phyloP scores from a whole-genome alignment of 2,113 vertebrate genomes.

The Sylvilagus bachmani region DNA sequence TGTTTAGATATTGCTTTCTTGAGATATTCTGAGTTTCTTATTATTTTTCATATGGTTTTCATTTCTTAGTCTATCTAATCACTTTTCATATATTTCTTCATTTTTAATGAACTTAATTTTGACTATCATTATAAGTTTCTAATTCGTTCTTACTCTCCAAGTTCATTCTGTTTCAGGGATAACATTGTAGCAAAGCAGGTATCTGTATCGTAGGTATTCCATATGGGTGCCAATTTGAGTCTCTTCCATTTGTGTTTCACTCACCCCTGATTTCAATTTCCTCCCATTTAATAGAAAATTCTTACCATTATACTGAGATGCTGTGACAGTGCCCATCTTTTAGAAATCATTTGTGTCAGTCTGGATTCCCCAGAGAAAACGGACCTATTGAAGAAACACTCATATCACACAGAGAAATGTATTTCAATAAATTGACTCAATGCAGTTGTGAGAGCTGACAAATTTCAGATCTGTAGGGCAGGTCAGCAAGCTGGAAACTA shows the following conservation, averaged over 20 bases:
- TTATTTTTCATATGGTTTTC: neutral
- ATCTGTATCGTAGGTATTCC: too few species aligned
- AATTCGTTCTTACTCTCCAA: neutral
- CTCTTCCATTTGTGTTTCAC: neutral
- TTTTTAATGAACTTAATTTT: slow-evolving; percentile 29
- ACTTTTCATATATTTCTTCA: neutral
- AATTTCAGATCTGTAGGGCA: neutral
- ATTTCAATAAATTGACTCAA: neutral
- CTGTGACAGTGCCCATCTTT: neutral
- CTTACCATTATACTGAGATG: neutral
- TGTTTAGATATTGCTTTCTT: neutral
- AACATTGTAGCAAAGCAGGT: too few species aligned
- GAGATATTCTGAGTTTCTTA: slow-evolving; percentile 10
- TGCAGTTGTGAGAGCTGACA: neutral
- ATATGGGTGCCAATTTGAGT: too few species aligned
- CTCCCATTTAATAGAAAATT: neutral
- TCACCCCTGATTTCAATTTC: neutral
- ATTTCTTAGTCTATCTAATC: neutral
- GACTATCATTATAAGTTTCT: neutral
- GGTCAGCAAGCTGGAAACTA: neutral
- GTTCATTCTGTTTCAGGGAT: neutral
- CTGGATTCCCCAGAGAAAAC: neutral
- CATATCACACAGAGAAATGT: neutral
- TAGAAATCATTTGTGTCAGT: neutral
- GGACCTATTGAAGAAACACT: neutral